Base-by-base conservation (phyloP, 2,888 invertebrate genomes). In the Nezara viridula region DNA sequence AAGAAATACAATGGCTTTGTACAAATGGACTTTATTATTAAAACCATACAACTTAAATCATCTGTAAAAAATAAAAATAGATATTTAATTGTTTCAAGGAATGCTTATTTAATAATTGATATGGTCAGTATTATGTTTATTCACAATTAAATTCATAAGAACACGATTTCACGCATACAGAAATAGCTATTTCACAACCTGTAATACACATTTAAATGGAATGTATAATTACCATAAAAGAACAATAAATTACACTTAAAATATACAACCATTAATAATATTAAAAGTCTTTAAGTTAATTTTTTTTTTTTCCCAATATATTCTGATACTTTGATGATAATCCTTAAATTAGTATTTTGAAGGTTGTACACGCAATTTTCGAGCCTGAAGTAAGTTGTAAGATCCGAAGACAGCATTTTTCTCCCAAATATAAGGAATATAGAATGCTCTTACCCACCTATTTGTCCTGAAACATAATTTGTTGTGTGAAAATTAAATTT, bases 371-470 rank as follows among this genome's bases (percentile, higher is more conserved):
- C 91, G 88, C 86, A 91, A 88, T 89, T 91, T 91, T 73, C 91
- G 90, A 81, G 92, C 91, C 90, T 93, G 94, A 90, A 97, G 93
- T 90, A 98, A 94, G 93, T 96, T 96, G 92, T 97, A 95, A 91
- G 95, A 95, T 12, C 95, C 96, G 92, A 95, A 97, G 27, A 94
- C 94, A 88, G 95, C 95, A 92, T 95, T 95, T 91, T 94, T 94
- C 91, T 94, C 94, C 21, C 96, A 96, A 44, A 97, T 91, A 92
- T 95, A 95, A 86, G 98, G 98, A 92, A 98, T 94, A 93, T 97
- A 98, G 92, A 98, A 98, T 7, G 98, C 96, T 92, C 98, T 94
- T 91, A 96, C 96, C 88, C 98, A 93, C 91, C 93, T 93, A 92
- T 96, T 95, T 0, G 97, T 97, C 88, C 94, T 94, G 92, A 90